Conservation (phyloP, 2,113 vertebrate species). For the Oxygymnocypris stewartii region DNA sequence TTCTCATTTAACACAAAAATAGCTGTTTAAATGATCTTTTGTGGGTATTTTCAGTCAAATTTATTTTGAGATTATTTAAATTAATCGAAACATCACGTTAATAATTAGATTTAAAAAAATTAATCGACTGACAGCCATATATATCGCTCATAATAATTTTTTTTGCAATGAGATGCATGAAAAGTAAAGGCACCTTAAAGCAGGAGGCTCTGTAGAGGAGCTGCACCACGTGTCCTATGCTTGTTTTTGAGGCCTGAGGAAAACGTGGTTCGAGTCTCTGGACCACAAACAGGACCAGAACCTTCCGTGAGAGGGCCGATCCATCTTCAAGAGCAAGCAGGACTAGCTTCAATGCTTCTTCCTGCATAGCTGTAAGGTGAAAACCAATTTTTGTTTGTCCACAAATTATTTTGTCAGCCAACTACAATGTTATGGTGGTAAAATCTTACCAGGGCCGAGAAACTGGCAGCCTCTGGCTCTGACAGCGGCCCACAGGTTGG, state of each 20-base stretch:
- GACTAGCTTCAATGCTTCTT: constrained; percentile 96
- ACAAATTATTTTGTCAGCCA: background rate
- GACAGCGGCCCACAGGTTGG: constrained; percentile 97
- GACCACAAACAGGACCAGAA: constrained; percentile 96
- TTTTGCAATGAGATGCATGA: too few species aligned
- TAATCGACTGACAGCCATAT: too few species aligned
- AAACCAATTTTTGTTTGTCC: background rate
- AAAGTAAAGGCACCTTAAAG: constrained; percentile 84
- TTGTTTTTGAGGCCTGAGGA: constrained; percentile 97
- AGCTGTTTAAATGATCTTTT: too few species aligned
- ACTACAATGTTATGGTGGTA: background rate
- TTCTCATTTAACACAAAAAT: too few species aligned
- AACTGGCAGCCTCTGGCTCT: constrained; percentile 97
- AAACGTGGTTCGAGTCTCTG: constrained; percentile 96
- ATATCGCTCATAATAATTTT: too few species aligned
- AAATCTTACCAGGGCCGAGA: constrained; percentile 88
- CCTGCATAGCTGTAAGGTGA: constrained; percentile 87
- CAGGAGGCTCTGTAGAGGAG: constrained; percentile 97
- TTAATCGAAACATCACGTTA: too few species aligned
- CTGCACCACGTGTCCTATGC: constrained; percentile 98
- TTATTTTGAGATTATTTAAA: too few species aligned
- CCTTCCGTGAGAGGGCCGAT: constrained; percentile 93
- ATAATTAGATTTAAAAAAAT: too few species aligned
- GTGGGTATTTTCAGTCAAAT: too few species aligned
- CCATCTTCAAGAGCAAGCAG: constrained; percentile 94